Evolutionary conservation across 2,797 vertebrate genomes (phyloP), one percentile per base, ranked within the genome.

Genomic region (Poliocrania exsul): DNA sequence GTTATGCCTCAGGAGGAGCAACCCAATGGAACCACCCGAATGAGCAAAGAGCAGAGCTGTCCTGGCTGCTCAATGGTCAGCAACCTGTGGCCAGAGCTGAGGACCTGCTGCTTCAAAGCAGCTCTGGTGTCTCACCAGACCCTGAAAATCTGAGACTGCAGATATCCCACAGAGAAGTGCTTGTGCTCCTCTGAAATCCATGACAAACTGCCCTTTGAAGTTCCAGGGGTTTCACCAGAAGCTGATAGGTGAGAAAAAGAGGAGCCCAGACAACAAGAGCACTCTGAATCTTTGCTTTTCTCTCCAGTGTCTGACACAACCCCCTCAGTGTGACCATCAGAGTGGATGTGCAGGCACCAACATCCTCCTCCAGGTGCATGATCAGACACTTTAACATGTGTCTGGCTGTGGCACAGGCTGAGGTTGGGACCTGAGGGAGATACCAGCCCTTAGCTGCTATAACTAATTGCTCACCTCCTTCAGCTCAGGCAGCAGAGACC

Each of bases 361-460:
- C 35, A 15, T 11, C 35, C 61, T 81, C 42, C 47, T 64, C 58
- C 2, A 2, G 56, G 42, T 29, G 37, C 7, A 4, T 0, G 0
- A 49, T 29, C 65, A 74, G 69, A 23, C 17, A 46, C 62, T 81
- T 70, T 24, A 49, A 16, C 33, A 17, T 0, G 3, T 3, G 2
- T 57, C 5, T 37, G 67, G 24, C 62, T 25, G 33, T 13, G 46
- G 50, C 31, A 62, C 23, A 21, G 33, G 31, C 80, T 70, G 57
- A 47, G 0, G 0, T 25, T 37, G 44, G 58, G 65, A 91, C 0
- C 0, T 46, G 40, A 28, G 9, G 12, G 10, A 24, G 28, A 67
- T 11, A n/a, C 5, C 42, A 82, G 44, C 28, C 86, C 54, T 61
- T 88, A 24, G 47, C 26, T 82, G 51, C 71, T 31, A 29, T 0